phyloP scores from a whole-genome alignment of 2,888 invertebrate species.

The Ichneumon xanthorius region DNA sequence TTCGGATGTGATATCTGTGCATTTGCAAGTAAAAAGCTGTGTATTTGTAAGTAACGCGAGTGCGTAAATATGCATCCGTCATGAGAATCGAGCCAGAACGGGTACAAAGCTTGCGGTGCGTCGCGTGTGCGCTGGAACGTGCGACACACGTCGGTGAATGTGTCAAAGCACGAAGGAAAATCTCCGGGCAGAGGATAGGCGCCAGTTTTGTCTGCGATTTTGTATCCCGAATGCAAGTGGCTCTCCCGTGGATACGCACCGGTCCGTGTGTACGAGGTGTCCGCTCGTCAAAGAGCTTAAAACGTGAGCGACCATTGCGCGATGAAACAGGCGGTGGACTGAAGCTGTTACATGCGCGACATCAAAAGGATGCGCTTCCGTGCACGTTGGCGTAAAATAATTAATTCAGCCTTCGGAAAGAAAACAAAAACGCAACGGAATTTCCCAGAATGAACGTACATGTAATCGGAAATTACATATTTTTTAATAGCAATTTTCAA shows the following conservation, averaged over 20 bases:
- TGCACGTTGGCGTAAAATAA: background rate
- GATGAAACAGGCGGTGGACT: constrained; percentile 6
- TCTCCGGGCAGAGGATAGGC: background rate
- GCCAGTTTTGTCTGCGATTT: constrained; percentile 54
- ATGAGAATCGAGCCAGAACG: background rate
- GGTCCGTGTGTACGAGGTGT: constrained; percentile 1
- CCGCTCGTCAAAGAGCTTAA: constrained; percentile 6
- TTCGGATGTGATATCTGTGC: background rate
- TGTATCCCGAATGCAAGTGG: constrained; percentile 80
- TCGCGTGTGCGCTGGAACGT: background rate
- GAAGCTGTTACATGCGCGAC: background rate
- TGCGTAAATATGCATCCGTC: background rate
- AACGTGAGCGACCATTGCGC: background rate
- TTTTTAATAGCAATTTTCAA: background rate
- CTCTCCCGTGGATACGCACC: constrained; percentile 77
- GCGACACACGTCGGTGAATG: background rate
- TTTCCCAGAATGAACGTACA: background rate
- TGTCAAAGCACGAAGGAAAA: constrained; percentile 3
- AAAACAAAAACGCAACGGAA: background rate
- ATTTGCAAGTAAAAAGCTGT: background rate
- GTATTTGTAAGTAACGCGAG: background rate
- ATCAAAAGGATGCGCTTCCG: background rate
- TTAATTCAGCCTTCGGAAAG: background rate
- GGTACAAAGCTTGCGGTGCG: background rate
- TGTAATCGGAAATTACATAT: background rate